Evolutionary conservation across 2,797 vertebrate species (phyloP).

Genomic region (Argyrosomus regius): DNA sequence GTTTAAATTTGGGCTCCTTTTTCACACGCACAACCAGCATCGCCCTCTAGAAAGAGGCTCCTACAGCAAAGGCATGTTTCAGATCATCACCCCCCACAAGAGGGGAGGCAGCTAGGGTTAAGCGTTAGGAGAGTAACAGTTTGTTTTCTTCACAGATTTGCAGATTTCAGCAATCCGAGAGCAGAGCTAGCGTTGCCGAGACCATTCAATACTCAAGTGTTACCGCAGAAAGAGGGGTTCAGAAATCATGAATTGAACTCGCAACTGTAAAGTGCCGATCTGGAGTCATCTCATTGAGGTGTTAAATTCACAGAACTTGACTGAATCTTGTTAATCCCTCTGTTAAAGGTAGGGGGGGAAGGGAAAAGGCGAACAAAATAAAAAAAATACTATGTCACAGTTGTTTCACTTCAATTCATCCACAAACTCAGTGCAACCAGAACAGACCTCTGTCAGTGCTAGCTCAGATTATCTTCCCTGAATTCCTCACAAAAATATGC

Average conservation of each 20-base stretch:
- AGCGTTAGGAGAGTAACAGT: conserved; percentile 44
- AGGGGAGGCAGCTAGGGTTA: conserved; percentile 65
- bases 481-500: conserved; percentile 59
- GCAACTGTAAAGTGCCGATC: conserved; percentile 57
- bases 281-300: conserved; percentile 38
- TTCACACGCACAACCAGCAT: conserved; percentile 54
- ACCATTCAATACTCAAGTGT: conserved; percentile 29
- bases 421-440: conserved; percentile 76
- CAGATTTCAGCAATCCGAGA: conserved; percentile 34
- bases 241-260: conserved; percentile 36
- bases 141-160: conserved; percentile 48
- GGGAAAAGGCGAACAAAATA: conserved; percentile 15
- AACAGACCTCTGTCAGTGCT: conserved; percentile 59
- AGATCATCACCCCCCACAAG: conserved; percentile 49
- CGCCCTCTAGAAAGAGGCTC: conserved; percentile 50
- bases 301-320: conserved; percentile 65
- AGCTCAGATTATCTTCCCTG: conserved; percentile 67
- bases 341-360: conserved; percentile 25
- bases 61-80: conserved; percentile 73
- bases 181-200: conserved; percentile 11
- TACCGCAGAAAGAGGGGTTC: conserved; percentile 15
- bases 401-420: conserved; percentile 60
- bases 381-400: conserved; percentile 61
- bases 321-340: conserved; percentile 41
- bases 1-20: conserved; percentile 22